Evolutionary conservation across 2,113 vertebrate genomes (phyloP), one percentile per base, ranked within the genome.

Genomic region (Forbesichthys agassizii): DNA sequence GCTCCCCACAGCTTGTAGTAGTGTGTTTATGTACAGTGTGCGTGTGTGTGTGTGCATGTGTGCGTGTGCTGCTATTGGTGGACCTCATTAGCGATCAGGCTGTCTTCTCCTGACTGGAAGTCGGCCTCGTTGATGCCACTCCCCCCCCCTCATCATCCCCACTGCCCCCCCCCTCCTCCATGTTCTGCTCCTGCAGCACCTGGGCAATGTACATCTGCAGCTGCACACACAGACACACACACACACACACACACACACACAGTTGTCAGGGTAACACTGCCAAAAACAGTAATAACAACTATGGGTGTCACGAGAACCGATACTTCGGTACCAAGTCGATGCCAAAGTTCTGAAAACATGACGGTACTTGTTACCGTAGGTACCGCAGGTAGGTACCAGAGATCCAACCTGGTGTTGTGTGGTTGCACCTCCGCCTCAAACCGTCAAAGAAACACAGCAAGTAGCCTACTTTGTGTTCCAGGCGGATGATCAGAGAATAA

Each of bases 101-200:
- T 97, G 94, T 99, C 97, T 91, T 98, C 97, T 66, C 95, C 98
- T 0, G 97, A 99, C 91, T 98, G 97, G 92, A 98, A 98, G 90
- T 98, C 96, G 18, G 95, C 96, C 88, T 99, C 97, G 0, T 96
- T 98, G 79, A 96, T 95, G 91, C 93, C 93, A 47, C 91, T 95
- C 0, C 94, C 94, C 0, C 90, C 84, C 98, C 96, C 84, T 97
- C 96, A 0, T 99, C 97, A 85, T 92, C 92, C 0, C 88, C 93
- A 13, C 90, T 92, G 1, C 87, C 90, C 0, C 92, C 90, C 0
- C 94, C 94, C 0, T 92, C 95, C 36, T 98, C 96, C 0, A 94
- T 93, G 0, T 91, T 91, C 3, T 93, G 94, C 86, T 99, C 97
- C 87, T 99, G 97, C 66, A 98, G 94, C 71, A 98, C 97, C 90